Base-by-base conservation (phyloP, 1,140 invertebrate species). In the Himalopsyche phryganea region DNA sequence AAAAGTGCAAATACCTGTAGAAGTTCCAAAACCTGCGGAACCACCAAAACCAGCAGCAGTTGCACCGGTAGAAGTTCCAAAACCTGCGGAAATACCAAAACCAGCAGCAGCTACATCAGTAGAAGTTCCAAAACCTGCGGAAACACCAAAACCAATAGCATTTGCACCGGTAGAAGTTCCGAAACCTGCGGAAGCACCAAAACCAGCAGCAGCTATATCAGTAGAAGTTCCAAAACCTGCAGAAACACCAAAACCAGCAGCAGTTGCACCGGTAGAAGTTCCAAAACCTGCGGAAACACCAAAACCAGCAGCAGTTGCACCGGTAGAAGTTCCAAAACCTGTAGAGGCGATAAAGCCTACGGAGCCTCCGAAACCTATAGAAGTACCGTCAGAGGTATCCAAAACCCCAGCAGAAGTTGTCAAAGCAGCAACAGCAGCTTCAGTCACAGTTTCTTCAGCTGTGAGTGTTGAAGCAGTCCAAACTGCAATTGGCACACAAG, bases 341-440 rank as follows among this genome's bases (percentile, higher is more conserved):
- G 44, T 35, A 40, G 49, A 45, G 35, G 49, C 50, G 53, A 41
- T n/a, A n/a, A n/a, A n/a, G n/a, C n/a, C n/a, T n/a, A n/a, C n/a
- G n/a, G n/a, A n/a, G n/a, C n/a, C n/a, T n/a, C n/a, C n/a, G n/a
- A n/a, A n/a, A n/a, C n/a, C n/a, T n/a, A n/a, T n/a, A n/a, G n/a
- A 48, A 66, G 45, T 23, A 60, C 33, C 18, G 42, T 63, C 51
- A 55, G 60, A 62, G 46, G 46, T 60, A 52, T 65, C 73, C 71
- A 38, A 36, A 45, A 1, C 49, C 56, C 65, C 60, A 13, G 67
- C 19, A 6, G 49, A 50, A 58, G 50, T 35, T 20, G 11, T 44
- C 4, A 52, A 46, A 14, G n/a, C 42, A 38, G 41, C 35, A 7
- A 20, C 13, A 45, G 38, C 36, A 50, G 47, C 20, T 33, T 19